Base-by-base conservation (phyloP, 1,140 invertebrate genomes). In the Drosophila pectinifera region DNA sequence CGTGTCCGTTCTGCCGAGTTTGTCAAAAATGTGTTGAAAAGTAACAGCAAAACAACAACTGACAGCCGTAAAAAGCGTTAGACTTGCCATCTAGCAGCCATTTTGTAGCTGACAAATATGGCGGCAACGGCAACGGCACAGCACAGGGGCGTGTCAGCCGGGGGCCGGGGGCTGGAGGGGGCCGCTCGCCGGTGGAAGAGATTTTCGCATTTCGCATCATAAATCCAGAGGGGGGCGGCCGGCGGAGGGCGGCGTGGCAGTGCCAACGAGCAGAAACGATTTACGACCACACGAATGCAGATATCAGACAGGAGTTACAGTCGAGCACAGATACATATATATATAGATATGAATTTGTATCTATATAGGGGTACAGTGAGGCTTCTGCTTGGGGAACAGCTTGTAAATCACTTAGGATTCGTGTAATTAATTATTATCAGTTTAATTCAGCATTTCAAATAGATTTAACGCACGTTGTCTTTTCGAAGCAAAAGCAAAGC, bases 11-110 rank as follows among this genome's bases (percentile, higher is more conserved):
- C 58, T 46, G 75, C 65, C 64, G 80, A 84, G 67, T 77, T 77
- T 80, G 76, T 80, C 76, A 80, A 84, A 84, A 84, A 68, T 69
- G 73, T 73, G 61, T 80, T 64, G 72, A 80, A 80, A 70, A 54
- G 59, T 58, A 73, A 46, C 78, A 73, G 54, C 78, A 64, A 73
- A 81, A 63, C 57, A 78, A 59, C 43, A 55, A 69, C 49, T 70
- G 67, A 56, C 67, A 70, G 67, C 64, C 67, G 49, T 70, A 48
- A 69, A 69, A 69, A 41, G 31, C 64, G 67, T 70, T 70, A 57
- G 67, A 70, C 49, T 46, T 69, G 67, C 64, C 67, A 69, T 70
- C 64, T 53, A 56, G 24, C 67, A 57, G 49, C 54, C 78, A 84
- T 80, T 84, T 80, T 73, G 59, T 65, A 78, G 49, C 80, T 67